A percentile compares a stretch with the other conserved stretches of the same genome.
phyloP scores from a whole-genome alignment of 2,888 invertebrate genomes.

The Ypsolopha scabrella region DNA sequence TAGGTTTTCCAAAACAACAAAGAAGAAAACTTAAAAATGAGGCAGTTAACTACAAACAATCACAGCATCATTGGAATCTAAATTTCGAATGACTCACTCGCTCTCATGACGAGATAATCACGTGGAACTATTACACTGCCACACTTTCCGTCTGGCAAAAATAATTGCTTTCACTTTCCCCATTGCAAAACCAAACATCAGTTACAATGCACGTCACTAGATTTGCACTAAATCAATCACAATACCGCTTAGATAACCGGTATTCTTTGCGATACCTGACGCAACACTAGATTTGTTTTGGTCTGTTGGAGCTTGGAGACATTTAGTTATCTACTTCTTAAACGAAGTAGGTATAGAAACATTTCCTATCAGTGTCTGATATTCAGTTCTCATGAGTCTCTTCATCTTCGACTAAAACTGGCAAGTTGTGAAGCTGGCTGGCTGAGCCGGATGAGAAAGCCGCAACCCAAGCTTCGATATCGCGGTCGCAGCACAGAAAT shows the following conservation, averaged over 20 bases:
- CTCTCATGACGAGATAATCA: not conserved
- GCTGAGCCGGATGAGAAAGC: conserved; percentile 66
- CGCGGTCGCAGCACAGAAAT: conserved; percentile 69
- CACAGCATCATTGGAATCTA: not conserved
- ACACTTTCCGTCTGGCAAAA: conserved; percentile 45
- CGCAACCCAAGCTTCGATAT: conserved; percentile 70
- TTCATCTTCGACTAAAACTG: conserved; percentile 73
- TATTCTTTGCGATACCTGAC: conserved; percentile 5
- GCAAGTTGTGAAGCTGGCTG: conserved; percentile 66
- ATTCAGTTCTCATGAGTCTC: conserved; percentile 38
- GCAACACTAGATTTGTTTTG: conserved; percentile 8
- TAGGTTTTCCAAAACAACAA: too few species aligned
- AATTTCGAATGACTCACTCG: not conserved
- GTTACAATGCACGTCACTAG: conserved; percentile 1
- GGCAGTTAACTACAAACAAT: not conserved
- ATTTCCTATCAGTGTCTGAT: not conserved
- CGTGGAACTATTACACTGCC: not conserved
- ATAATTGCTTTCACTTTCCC: conserved; percentile 57
- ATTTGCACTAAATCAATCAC: conserved; percentile 24
- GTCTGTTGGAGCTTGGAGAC: conserved; percentile 7
- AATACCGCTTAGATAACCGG: conserved; percentile 17
- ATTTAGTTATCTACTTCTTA: too few species aligned
- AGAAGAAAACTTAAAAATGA: not conserved
- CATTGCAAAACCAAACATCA: conserved; percentile 33
- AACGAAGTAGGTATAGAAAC: not conserved